A percentile compares a stretch with the other conserved stretches of the same genome.
These are phyloP conservation scores for Cercopithecus mona DNA, from an alignment of 2,113 vertebrate species.

Conservation along the genomic window DNA sequence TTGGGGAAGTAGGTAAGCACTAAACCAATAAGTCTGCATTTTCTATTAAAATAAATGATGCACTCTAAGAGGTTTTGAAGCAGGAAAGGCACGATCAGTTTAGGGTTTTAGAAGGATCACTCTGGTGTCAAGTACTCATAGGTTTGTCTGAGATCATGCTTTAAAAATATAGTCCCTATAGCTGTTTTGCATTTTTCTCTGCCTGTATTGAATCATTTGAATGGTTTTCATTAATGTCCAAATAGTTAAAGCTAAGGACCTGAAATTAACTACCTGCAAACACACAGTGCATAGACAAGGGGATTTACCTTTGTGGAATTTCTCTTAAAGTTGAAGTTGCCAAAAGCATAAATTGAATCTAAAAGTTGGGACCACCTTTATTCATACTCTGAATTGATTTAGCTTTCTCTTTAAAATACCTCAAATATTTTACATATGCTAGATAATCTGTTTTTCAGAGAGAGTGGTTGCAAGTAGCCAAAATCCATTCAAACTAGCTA, in stretches of 20 bases:
- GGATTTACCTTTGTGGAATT: not conserved
- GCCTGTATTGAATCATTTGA: not conserved
- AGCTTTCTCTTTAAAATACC: conserved; percentile 25
- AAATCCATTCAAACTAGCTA: conserved; percentile 35
- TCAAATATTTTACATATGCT: conserved; percentile 15
- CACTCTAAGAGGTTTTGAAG: conserved; percentile 8
- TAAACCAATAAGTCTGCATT: conserved; percentile 21
- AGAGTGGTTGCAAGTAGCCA: not conserved
- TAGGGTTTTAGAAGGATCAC: conserved; percentile 37
- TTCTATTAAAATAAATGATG: conserved; percentile 8
- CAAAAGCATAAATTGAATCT: not conserved
- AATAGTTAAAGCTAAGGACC: conserved; percentile 6
- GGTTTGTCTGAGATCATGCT: not conserved
- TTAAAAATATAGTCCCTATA: conserved; percentile 35
- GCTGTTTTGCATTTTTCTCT: conserved; percentile 25
- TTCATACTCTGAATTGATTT: conserved; percentile 37
- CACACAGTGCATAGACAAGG: not conserved
- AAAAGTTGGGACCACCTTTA: not conserved
- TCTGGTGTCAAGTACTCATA: not conserved
- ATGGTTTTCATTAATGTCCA: conserved; percentile 11
- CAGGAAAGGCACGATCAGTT: not conserved
- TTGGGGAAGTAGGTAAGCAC: not conserved
- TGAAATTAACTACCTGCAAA: conserved; percentile 1
- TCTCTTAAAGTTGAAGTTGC: conserved; percentile 18
- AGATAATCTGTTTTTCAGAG: conserved; percentile 34